A percentile compares a stretch with the other conserved stretches of the same genome.
These are phyloP conservation scores for Micronycteris hirsuta DNA, from an alignment of 2,113 vertebrate genomes.

Conservation along the genomic window DNA sequence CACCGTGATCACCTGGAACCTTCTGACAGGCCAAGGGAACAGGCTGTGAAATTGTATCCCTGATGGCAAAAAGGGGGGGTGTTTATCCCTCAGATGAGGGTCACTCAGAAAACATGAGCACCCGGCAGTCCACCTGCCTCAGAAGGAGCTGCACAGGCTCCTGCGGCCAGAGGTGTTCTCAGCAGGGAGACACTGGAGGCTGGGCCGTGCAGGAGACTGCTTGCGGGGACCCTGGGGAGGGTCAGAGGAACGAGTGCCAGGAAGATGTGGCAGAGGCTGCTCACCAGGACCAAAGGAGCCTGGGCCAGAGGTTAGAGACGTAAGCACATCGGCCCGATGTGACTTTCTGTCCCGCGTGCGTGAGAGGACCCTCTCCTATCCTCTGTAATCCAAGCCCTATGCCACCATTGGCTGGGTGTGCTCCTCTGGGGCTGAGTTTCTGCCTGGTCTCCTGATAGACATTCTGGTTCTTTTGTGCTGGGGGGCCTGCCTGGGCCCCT, in stretches of 20 bases:
- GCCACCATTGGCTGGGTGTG: neutral
- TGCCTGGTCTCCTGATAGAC: neutral
- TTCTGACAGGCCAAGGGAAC: neutral
- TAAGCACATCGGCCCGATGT: neutral
- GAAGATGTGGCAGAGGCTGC: neutral
- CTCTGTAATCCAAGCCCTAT: neutral
- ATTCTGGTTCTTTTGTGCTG: neutral
- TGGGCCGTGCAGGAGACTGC: fast-evolving
- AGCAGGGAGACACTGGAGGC: neutral
- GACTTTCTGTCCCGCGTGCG: neutral
- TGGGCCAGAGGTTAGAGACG: neutral
- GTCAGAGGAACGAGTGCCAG: neutral
- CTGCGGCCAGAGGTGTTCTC: neutral
- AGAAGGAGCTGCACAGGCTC: no score
- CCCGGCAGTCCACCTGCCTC: neutral
- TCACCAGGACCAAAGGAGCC: neutral
- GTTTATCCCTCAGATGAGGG: neutral
- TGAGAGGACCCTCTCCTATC: neutral
- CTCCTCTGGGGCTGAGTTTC: neutral
- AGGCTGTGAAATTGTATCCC: neutral
- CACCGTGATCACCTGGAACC: neutral
- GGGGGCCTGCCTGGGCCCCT: neutral
- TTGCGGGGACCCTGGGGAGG: fast-evolving
- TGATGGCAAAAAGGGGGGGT: neutral
- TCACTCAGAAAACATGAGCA: neutral